A percentile compares a stretch with the other conserved stretches of the same genome.
phyloP scores from a whole-genome alignment of 2,113 vertebrate genomes.

The Scomber japonicus region DNA sequence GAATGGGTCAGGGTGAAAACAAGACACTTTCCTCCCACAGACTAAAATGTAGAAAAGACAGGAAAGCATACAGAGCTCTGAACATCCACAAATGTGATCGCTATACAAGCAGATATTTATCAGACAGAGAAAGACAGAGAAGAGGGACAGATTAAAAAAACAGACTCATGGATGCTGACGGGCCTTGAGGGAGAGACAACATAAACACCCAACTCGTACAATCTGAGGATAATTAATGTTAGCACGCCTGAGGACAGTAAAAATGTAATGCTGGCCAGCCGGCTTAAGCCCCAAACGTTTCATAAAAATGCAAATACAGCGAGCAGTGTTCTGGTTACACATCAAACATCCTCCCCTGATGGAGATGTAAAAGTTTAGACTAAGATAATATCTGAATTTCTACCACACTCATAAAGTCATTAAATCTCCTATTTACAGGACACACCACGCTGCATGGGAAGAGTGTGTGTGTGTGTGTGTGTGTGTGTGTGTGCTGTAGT shows the following conservation, averaged over 20 bases:
- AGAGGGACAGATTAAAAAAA: conserved; percentile 19
- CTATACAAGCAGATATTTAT: conserved; percentile 38
- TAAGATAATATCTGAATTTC: conserved; percentile 30
- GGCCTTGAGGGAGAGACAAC: conserved; percentile 28
- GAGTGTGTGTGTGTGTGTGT: conserved; percentile 11
- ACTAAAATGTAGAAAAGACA: conserved; percentile 17
- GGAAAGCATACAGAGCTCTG: background rate
- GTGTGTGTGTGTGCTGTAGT: background rate
- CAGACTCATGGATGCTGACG: conserved; percentile 18
- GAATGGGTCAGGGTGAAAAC: conserved; percentile 53
- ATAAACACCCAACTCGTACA: conserved; percentile 38
- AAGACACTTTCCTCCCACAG: conserved; percentile 46
- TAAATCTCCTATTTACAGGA: background rate
- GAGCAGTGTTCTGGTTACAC: conserved; percentile 12
- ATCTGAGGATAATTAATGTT: conserved; percentile 47
- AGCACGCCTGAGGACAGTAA: conserved; percentile 21
- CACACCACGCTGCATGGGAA: conserved; percentile 1
- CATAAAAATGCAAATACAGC: conserved; percentile 57
- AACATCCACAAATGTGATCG: conserved; percentile 38
- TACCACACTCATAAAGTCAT: conserved; percentile 1
- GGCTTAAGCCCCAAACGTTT: conserved; percentile 12
- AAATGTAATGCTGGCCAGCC: conserved; percentile 31
- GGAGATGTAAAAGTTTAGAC: conserved; percentile 25
- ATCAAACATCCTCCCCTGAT: conserved; percentile 8
- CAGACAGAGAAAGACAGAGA: conserved; percentile 19